Evolutionary conservation across 2,888 invertebrate species (phyloP).

Genomic region (Pseudeuparius sepicola): DNA sequence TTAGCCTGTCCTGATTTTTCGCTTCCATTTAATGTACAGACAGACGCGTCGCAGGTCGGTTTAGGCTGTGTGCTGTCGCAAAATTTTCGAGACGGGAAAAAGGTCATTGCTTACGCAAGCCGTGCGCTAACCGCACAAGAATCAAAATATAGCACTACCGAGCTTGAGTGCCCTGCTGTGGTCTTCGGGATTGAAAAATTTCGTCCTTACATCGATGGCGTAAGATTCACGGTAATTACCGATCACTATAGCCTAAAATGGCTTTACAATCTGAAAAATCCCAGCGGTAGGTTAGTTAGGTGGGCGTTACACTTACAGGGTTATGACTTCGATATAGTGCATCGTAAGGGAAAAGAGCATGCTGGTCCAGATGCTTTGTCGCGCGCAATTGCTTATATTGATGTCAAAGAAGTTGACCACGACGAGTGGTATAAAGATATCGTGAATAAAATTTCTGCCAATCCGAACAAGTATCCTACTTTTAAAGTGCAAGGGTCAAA

Average conservation of each 20-base stretch:
- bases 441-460: slow-evolving; percentile 4
- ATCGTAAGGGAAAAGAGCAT: slow-evolving; percentile 13
- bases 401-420: slow-evolving; percentile 6
- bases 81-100: too few relatives aligned
- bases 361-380: slow-evolving; percentile 15
- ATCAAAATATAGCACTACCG: slow-evolving; percentile 18
- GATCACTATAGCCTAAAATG: too few relatives aligned
- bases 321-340: slow-evolving; percentile 14
- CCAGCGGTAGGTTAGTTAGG: slow-evolving; percentile 10
- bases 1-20: slow-evolving; percentile 20
- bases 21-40: slow-evolving; percentile 7
- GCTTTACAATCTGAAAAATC: slow-evolving; percentile 14
- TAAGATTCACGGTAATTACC: slow-evolving; percentile 19
- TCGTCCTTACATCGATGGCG: slow-evolving; percentile 21
- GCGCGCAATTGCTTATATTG: slow-evolving; percentile 6
- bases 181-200: slow-evolving; percentile 23
- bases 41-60: too few relatives aligned
- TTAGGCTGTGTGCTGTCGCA: slow-evolving; percentile 4
- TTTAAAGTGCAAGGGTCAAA: slow-evolving; percentile 17
- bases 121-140: slow-evolving; percentile 18
- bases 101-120: slow-evolving; percentile 18
- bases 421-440: slow-evolving; percentile 15
- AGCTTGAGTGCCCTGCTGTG: slow-evolving; percentile 21
- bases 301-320: slow-evolving; percentile 12
- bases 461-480: slow-evolving; percentile 16